Base-by-base conservation (phyloP, 2,113 vertebrate genomes). In the Mohoua ochrocephala region DNA sequence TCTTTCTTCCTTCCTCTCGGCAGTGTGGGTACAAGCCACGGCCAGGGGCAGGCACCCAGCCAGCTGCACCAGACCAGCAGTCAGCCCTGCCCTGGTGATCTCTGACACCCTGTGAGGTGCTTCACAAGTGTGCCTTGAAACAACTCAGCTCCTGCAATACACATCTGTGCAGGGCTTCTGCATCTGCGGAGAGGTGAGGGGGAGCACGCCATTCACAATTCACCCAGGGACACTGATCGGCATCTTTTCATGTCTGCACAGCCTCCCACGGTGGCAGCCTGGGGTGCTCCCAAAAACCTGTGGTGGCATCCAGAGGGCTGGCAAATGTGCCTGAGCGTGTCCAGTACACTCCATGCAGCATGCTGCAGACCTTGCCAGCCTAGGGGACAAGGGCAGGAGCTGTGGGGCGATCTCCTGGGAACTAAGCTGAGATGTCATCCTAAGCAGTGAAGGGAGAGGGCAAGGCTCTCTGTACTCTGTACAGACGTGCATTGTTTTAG, bases 171-270 rank as follows among this genome's bases (percentile, higher is more conserved):
- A 30, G 35, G 28, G 27, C 37, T 80, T 57, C 18, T 42, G 50
- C 54, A 2, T 7, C 37, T 0, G 0, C 6, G 4, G 76, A 33
- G 45, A 7, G 3, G 24, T 0, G 0, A 84, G 17, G 21, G 23
- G 20, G 21, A 76, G 53, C 59, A 67, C 0, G 0, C 35, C 33
- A 1, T 57, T 39, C 15, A 2, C 5, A 7, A 7, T 44, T 89
- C 37, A 49, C 45, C 23, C 49, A 18, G 37, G 37, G 41, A 61
- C 5, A 4, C 57, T 50, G 15, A 10, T 4, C 9, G 4, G 30
- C 64, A 10, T 33, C 22, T 50, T 30, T 69, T 47, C 53, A 3
- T 6, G 2, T 24, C 70, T 65, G 23, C 45, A 28, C 45, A 76
- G n/a, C 15, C 27, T 82, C 56, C 44, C 24, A 7, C 61, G 47